Percentiles rank a stretch among this genome's conserved stretches.
Evolutionary conservation across 2,797 vertebrate genomes (phyloP).

Genomic region (Lepilemur septentrionalis): DNA sequence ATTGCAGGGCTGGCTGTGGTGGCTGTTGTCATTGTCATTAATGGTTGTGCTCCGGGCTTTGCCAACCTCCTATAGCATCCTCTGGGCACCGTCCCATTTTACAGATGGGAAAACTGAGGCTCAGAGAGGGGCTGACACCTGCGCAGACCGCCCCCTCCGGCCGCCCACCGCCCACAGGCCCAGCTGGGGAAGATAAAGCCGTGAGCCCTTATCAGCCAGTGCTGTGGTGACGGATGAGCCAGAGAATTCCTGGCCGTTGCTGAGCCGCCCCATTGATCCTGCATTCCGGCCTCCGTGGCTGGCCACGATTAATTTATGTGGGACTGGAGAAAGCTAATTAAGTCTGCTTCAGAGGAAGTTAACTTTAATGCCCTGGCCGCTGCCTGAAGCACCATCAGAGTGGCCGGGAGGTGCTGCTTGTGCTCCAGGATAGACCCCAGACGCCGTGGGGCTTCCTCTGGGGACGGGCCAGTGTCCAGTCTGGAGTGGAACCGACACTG

Average conservation of each 20-base stretch:
- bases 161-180: rapidly evolving
- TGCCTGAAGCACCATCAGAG: neutral
- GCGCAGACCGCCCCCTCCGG: rapidly evolving
- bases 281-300: slow-evolving; percentile 65
- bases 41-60: too few relatives aligned
- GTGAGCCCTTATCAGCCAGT: rapidly evolving
- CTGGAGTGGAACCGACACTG: neutral
- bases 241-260: slow-evolving; percentile 32
- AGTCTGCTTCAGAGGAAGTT: slow-evolving; percentile 84
- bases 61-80: neutral
- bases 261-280: slow-evolving; percentile 68
- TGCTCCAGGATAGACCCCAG: rapidly evolving
- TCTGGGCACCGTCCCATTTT: neutral
- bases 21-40: rapidly evolving
- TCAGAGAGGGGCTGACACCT: rapidly evolving
- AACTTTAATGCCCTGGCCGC: slow-evolving; percentile 78
- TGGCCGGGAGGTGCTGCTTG: rapidly evolving
- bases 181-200: slow-evolving; percentile 10
- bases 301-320: slow-evolving; percentile 83
- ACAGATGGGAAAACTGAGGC: neutral
- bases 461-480: neutral
- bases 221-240: neutral
- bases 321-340: slow-evolving; percentile 84
- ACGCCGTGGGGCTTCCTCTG: rapidly evolving
- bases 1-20: neutral